Evolutionary conservation across 1,140 invertebrate species (phyloP), one percentile per base, ranked within the genome.

Genomic region (Macrocentrus cingulum): DNA sequence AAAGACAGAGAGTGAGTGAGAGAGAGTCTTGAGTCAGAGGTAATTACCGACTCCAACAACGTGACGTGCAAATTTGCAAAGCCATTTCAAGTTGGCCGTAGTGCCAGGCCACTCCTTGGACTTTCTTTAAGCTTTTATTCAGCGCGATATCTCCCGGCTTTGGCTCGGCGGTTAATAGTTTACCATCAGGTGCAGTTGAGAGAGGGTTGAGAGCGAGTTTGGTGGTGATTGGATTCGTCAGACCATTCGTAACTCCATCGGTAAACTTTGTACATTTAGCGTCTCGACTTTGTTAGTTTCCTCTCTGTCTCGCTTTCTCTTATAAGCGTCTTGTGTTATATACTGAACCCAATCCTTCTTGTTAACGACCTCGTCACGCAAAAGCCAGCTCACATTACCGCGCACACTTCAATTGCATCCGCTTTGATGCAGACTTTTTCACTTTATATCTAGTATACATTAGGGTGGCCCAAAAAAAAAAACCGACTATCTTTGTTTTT

Each of bases 251-350:
- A 72, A 75, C 65, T 62, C 63, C 67, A 63, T 75, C 60, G 69
- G 71, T 66, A 76, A 76, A 75, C 69, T 76, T 76, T 76, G 69
- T 65, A 70, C 70, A 76, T 74, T 74, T 73, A 69, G 56, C 63
- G 62, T 45, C 48, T 36, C 22, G 18, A 45, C 42, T 49, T 32
- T 39, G 54, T 45, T 56, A 46, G 32, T 32, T 55, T 37, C 36
- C 23, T 32, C 22, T 46, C 42, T 55, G 19, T 51, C 15, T 22
- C 48, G 22, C 41, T 46, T 9, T 18, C 36, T n/a, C 36, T 3
- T 11, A n/a, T n/a, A n/a, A n/a, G n/a, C n/a, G n/a, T 39, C 36
- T 29, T 9, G 4, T 29, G 25, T 29, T 9, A 9, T 29, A 4
- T 29, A 5, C 4, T 29, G 4, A 29, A 4, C 25, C 11, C 7